Evolutionary conservation across 1,140 invertebrate genomes (phyloP).

Genomic region (Dinothrombium tinctorium): DNA sequence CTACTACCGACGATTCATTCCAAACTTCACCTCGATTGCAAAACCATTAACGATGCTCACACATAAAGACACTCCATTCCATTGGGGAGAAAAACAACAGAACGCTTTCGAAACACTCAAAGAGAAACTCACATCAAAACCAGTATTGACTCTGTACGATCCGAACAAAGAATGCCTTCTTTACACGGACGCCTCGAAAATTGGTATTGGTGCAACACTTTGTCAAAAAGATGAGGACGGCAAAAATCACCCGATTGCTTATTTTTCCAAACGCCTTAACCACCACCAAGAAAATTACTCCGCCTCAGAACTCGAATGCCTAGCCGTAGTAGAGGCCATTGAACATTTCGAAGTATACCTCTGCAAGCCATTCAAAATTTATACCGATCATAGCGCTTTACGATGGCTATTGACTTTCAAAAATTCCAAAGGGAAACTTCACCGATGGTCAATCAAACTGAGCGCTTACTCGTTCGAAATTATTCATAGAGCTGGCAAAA

Average conservation of each 20-base stretch:
- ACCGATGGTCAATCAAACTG: constrained; percentile 16
- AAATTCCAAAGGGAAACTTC: neutral
- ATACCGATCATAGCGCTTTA: constrained; percentile 5
- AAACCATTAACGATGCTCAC: constrained; percentile 11
- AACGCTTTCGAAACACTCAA: constrained; percentile 22
- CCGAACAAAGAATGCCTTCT: neutral
- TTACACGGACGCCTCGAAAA: constrained; percentile 4
- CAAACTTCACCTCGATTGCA: constrained; percentile 10
- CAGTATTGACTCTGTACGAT: constrained; percentile 5
- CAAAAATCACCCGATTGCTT: constrained; percentile 21
- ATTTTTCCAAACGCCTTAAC: constrained; percentile 13
- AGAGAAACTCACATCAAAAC: constrained; percentile 15
- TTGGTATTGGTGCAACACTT: constrained; percentile 7
- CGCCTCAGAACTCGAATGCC: constrained; percentile 6
- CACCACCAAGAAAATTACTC: neutral
- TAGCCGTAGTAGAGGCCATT: constrained; percentile 5
- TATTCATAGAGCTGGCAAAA: constrained; percentile 1
- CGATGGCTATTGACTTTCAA: neutral
- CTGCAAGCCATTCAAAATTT: constrained; percentile 1
- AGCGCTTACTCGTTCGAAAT: constrained; percentile 18
- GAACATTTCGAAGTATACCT: constrained; percentile 8
- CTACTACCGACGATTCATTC: constrained; percentile 13
- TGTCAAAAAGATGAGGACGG: constrained; percentile 12
- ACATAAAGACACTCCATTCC: constrained; percentile 12
- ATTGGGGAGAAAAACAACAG: constrained; percentile 11